Base-by-base conservation (phyloP, 2,888 invertebrate genomes). In the Eulithis prunata region DNA sequence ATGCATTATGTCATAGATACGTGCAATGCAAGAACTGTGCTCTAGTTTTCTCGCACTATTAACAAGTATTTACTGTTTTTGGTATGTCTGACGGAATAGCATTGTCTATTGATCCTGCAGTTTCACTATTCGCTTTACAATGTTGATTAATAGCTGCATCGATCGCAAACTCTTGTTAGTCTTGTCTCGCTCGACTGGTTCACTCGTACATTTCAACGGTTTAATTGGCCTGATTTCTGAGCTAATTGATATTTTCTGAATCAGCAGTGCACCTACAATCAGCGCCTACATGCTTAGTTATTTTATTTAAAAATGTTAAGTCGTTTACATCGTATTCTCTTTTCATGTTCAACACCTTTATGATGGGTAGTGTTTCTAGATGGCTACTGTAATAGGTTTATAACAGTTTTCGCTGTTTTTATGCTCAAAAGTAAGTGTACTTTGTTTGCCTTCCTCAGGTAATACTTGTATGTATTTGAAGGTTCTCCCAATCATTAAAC, bases 31-130 rank as follows among this genome's bases (percentile, higher is more conserved):
- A 83, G 80, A 81, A 69, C 80, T 79, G 56, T 75, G 85, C 67
- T 79, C 87, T 75, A 83, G 81, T 82, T 87, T 81, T 77, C 79
- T 76, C 76, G 75, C 69, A 77, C 83, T 84, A 84, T 83, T 82
- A 84, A 71, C 78, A 72, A 77, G 75, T 78, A 75, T 83, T 83
- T 81, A 80, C 72, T 65, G 78, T 79, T 82, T 83, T 80, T 73
- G 75, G 71, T 65, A 57, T 62, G 71, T 74, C 72, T 70, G 72
- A 71, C 73, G 71, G 72, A 75, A 72, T 74, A 68, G 54, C 73
- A 75, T 72, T 71, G 74, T 73, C 74, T 75, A 74, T 76, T 62
- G 75, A 75, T 75, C 71, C 75, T 75, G 74, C 60, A 70, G 73
- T 74, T 78, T 74, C 74, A 71, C 73, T 78, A 78, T 73, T 71